Conservation (phyloP, 2,888 invertebrate species). For the Thalpophila matura region DNA sequence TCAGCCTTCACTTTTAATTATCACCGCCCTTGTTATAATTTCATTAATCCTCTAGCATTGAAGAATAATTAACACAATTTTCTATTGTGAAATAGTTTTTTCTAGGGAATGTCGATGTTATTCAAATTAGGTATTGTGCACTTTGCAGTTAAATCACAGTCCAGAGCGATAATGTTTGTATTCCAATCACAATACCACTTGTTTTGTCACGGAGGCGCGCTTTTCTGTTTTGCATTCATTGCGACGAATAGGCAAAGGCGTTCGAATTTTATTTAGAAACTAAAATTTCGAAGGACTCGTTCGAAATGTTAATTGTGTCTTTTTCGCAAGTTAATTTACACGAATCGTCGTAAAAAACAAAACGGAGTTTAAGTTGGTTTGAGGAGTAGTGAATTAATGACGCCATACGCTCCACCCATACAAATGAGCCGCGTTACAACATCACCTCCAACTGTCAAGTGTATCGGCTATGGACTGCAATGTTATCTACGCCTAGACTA, state of each 20-base stretch:
- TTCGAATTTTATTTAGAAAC: slow-evolving; percentile 26
- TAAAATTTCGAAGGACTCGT: slow-evolving; percentile 13
- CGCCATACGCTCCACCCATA: slow-evolving; percentile 25
- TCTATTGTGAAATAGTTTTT: slow-evolving; percentile 50
- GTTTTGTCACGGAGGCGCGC: slow-evolving; percentile 46
- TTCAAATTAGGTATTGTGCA: slow-evolving; percentile 36
- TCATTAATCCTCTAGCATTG: slow-evolving; percentile 49
- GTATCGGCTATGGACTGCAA: slow-evolving; percentile 45
- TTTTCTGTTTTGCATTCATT: slow-evolving; percentile 52
- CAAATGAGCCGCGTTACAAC: slow-evolving; percentile 45
- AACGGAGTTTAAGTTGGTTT: slow-evolving; percentile 36
- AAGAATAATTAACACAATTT: slow-evolving; percentile 44
- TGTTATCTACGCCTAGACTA: slow-evolving; percentile 50
- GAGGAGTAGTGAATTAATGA: slow-evolving; percentile 32
- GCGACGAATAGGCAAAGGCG: slow-evolving; percentile 17
- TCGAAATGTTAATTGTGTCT: slow-evolving; percentile 32
- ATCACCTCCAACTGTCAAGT: slow-evolving; percentile 55
- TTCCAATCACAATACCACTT: slow-evolving; percentile 52
- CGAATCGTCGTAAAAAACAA: slow-evolving; percentile 25
- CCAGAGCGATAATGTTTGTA: slow-evolving; percentile 40
- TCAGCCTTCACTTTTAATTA: slow-evolving; percentile 67
- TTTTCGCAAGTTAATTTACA: slow-evolving; percentile 32
- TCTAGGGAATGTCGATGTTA: slow-evolving; percentile 20
- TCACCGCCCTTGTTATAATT: slow-evolving; percentile 53
- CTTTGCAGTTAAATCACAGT: slow-evolving; percentile 32